Evolutionary conservation across 2,113 vertebrate genomes (phyloP).

Genomic region (Microcebus tavaratra): DNA sequence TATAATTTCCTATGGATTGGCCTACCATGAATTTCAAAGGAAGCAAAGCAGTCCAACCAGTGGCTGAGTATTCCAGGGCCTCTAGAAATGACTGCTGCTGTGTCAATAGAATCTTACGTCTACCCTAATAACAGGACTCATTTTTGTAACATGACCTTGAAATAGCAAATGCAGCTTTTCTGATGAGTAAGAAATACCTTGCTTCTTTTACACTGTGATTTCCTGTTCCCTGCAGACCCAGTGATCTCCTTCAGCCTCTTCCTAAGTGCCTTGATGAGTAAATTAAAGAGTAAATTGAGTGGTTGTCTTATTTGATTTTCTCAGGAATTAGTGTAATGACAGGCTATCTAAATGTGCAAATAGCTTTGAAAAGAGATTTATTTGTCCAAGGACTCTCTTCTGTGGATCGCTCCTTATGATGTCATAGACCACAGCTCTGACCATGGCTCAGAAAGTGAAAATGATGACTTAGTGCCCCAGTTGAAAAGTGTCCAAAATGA

Average conservation of each 20-base stretch:
- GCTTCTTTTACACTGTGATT: neutral
- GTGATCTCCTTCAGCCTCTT: conserved; percentile 20
- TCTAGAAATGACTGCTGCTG: neutral
- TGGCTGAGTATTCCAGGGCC: neutral
- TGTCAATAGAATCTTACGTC: neutral
- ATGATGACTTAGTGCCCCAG: conserved; percentile 71
- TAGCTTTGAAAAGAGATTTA: conserved; percentile 11
- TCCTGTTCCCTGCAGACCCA: conserved; percentile 1
- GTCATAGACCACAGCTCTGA: conserved; percentile 60
- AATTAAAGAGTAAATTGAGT: conserved; percentile 75
- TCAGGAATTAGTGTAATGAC: conserved; percentile 65
- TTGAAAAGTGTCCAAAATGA: conserved; percentile 67
- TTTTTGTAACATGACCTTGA: neutral
- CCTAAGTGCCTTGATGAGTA: conserved; percentile 55
- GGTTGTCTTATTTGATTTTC: conserved; percentile 68
- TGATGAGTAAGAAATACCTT: neutral
- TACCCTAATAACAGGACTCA: neutral
- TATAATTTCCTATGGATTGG: neutral
- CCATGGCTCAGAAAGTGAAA: conserved; percentile 60
- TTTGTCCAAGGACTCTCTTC: conserved; percentile 52
- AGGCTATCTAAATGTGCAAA: conserved; percentile 64
- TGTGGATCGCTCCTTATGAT: conserved; percentile 24
- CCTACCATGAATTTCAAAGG: neutral
- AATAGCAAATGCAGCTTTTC: neutral
- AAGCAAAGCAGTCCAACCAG: neutral